Conservation (phyloP, 2,797 vertebrate species). For the Squalus acanthias region DNA sequence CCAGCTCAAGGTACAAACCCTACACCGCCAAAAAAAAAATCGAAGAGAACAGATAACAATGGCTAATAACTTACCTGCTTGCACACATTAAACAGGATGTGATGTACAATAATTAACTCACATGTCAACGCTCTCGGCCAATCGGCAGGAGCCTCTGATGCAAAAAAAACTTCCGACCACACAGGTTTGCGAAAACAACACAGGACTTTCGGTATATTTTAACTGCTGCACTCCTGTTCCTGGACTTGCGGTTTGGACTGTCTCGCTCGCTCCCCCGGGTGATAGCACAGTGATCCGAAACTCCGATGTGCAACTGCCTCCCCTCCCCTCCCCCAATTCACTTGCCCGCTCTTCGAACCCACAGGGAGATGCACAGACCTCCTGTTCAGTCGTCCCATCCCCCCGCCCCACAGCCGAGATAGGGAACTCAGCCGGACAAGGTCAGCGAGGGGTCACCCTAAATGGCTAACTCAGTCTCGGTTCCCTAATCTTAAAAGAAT, state of each 20-base stretch:
- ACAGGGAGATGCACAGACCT: too few species aligned
- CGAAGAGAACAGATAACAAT: not conserved
- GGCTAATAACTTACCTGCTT: not conserved
- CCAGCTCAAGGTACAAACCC: not conserved
- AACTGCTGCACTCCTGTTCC: too few species aligned
- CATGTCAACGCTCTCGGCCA: not conserved
- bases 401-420: not conserved
- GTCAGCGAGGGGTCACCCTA: not conserved
- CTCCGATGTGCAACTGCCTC: too few species aligned
- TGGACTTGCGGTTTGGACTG: too few species aligned
- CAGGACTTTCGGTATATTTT: not conserved
- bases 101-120: constrained; percentile 14
- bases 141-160: not conserved
- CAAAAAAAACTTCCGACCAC: not conserved
- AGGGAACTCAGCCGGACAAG: not conserved
- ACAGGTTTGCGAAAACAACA: not conserved
- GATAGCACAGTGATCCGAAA: too few species aligned
- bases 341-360: too few species aligned
- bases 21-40: not conserved
- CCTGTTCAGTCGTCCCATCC: too few species aligned
- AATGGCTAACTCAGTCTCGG: not conserved
- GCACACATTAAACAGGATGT: not conserved
- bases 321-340: too few species aligned
- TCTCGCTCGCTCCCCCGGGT: too few species aligned
- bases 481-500: not conserved